Evolutionary conservation across 2,888 invertebrate species (phyloP).

Genomic region (Andrena bicolor): DNA sequence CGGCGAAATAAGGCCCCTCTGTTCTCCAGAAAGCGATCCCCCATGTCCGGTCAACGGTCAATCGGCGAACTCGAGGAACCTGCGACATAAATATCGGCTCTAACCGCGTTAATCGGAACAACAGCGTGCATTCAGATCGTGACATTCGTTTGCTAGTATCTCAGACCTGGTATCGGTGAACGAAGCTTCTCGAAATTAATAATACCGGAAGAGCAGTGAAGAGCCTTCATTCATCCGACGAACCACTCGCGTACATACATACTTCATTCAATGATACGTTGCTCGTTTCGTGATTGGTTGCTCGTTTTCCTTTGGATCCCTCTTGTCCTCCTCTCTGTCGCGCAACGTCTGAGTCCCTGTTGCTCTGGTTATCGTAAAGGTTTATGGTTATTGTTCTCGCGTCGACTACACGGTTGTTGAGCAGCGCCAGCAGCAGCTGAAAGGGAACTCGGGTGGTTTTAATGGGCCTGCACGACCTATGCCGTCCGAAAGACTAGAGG

Average conservation of each 20-base stretch:
- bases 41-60: slow-evolving; percentile 38
- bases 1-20: slow-evolving; percentile 53
- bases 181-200: slow-evolving; percentile 72
- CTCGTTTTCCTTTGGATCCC: neutral
- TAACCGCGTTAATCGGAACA: slow-evolving; percentile 56
- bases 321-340: slow-evolving; percentile 25
- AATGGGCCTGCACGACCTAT: slow-evolving; percentile 46
- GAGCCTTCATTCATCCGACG: slow-evolving; percentile 53
- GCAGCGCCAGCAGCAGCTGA: slow-evolving; percentile 63
- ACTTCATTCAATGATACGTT: slow-evolving; percentile 49
- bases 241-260: slow-evolving; percentile 10
- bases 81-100: slow-evolving; percentile 67
- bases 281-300: slow-evolving; percentile 1
- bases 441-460: slow-evolving; percentile 52
- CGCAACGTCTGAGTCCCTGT: slow-evolving; percentile 19
- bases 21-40: slow-evolving; percentile 43
- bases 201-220: slow-evolving; percentile 72
- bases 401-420: slow-evolving; percentile 70
- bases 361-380: slow-evolving; percentile 61
- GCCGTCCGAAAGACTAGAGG: slow-evolving; percentile 13
- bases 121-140: slow-evolving; percentile 63
- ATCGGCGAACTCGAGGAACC: slow-evolving; percentile 57
- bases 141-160: slow-evolving; percentile 21
- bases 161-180: slow-evolving; percentile 7
- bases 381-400: slow-evolving; percentile 72